Evolutionary conservation across 2,888 invertebrate species (phyloP), one percentile per base, ranked within the genome.

Genomic region (Ctenicera cuprea): DNA sequence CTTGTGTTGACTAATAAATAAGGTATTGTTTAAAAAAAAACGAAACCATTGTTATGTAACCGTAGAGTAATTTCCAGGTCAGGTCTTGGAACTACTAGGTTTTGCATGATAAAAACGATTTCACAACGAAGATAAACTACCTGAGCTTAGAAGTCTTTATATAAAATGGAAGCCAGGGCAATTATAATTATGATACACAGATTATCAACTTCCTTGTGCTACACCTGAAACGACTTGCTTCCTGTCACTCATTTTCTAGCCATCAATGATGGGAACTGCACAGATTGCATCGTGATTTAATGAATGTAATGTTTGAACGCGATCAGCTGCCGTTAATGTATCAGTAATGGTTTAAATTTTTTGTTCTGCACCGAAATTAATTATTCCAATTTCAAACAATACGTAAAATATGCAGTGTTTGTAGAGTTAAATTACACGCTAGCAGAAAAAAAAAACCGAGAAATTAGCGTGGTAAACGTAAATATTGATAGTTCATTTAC

Each of bases 401-500:
- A 38, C 38, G 33, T 59, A 37, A 62, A 62, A 62, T 62, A 41
- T 62, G 62, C 43, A 45, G 14, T 62, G 62, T 62, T 62, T 62
- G 62, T 30, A 43, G 30, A 62, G 62, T 30, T 62, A 22, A 45
- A 62, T 45, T 62, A 62, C 22, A 22, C 14, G 12, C 20, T n/a
- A 62, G 8, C 62, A 45, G 50, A 61, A 43, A 54, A 69, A 61
- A 30, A 26, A 26, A 26, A 26, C 26, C 16, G 33, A 50, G 64
- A 70, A 74, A 70, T 61, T 57, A 66, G 63, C 50, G 63, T 38
- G 30, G 43, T 59, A 68, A 74, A 74, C 67, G 76, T 63, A 80
- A 80, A 80, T 80, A 80, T 80, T 80, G 80, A 78, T 80, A 76
- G 75, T 78, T 73, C 76, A 80, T 81, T 79, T 81, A 77, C 81